phyloP scores from a whole-genome alignment of 2,113 vertebrate species.

The Uria aalge region DNA sequence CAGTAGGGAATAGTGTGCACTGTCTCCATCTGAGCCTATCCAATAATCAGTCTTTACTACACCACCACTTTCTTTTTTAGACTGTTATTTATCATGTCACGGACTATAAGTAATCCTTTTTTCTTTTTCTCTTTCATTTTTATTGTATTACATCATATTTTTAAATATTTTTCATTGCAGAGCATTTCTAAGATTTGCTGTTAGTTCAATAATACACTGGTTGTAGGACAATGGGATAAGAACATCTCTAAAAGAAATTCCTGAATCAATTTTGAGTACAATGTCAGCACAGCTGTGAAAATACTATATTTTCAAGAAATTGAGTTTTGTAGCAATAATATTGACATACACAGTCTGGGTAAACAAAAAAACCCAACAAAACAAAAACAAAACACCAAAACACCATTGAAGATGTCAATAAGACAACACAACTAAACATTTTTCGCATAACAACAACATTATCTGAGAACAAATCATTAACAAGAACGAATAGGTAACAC shows the following conservation, averaged over 20 bases:
- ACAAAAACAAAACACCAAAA: background rate
- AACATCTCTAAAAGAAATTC: background rate
- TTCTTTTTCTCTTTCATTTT: background rate
- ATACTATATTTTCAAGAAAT: background rate
- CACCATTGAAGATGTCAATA: background rate
- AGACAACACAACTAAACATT: background rate
- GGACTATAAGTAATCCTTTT: background rate
- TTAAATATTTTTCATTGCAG: background rate
- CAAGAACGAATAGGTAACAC: accelerated
- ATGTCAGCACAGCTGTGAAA: background rate
- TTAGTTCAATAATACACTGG: background rate
- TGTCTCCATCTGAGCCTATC: no score
- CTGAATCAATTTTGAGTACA: background rate
- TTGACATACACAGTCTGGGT: background rate
- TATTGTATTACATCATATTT: background rate
- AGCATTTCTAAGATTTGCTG: background rate
- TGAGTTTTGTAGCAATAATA: background rate
- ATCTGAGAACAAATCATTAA: background rate
- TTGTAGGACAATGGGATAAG: background rate
- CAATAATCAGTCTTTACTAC: background rate
- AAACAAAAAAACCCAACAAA: background rate
- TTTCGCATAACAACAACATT: background rate
- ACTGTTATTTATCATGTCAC: background rate
- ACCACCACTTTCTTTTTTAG: background rate
- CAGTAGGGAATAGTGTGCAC: background rate